Conservation (phyloP, 2,113 vertebrate species). For the Sinocyclocheilus maitianheensis region DNA sequence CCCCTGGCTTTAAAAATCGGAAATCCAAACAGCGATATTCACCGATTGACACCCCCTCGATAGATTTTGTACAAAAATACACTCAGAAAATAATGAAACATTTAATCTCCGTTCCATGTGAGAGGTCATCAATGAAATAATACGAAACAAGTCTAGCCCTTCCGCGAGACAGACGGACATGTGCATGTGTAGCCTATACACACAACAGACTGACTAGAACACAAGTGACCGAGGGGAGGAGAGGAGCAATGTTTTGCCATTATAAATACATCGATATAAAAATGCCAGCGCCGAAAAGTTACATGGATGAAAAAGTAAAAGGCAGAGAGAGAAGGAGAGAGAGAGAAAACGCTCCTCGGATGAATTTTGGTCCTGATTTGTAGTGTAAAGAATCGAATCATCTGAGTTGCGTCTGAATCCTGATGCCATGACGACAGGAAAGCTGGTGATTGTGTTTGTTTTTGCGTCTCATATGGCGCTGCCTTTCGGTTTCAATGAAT, state of each 20-base stretch:
- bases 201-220: conserved; percentile 84
- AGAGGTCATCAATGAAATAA: conserved; percentile 99
- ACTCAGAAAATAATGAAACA: conserved; percentile 99
- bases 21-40: conserved; percentile 94
- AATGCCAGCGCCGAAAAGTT: conserved; percentile 90
- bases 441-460: conserved; percentile 93
- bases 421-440: conserved; percentile 89
- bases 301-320: conserved; percentile 79
- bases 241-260: conserved; percentile 84
- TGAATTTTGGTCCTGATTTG: conserved; percentile 98
- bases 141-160: conserved; percentile 99
- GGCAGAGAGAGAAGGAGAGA: conserved; percentile 75
- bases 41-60: conserved; percentile 94
- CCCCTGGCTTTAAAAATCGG: conserved; percentile 87
- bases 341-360: conserved; percentile 81
- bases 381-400: conserved; percentile 90
- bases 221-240: conserved; percentile 60
- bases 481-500: conserved; percentile 71
- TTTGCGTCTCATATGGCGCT: conserved; percentile 82
- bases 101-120: conserved; percentile 95
- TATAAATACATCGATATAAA: conserved; percentile 99
- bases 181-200: conserved; percentile 87
- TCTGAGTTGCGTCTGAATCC: conserved; percentile 96
- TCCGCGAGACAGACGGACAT: conserved; percentile 97
- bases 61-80: conserved; percentile 99